Percentiles rank a stretch among this genome's conserved stretches.
These are phyloP conservation scores for Halcyon leucocephala DNA, from an alignment of 2,797 vertebrate species.

Conservation along the genomic window DNA sequence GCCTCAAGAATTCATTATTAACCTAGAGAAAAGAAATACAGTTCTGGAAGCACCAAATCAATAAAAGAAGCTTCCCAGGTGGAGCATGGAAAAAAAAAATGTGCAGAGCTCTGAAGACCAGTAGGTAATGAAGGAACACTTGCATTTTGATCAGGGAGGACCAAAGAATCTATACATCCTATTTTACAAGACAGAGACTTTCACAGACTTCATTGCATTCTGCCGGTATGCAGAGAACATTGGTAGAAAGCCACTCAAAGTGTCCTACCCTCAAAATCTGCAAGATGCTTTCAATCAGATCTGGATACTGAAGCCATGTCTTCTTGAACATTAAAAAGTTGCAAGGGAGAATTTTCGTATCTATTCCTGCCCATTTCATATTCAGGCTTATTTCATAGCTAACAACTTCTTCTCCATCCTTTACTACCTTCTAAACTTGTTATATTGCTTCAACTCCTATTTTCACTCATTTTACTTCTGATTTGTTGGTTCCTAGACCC, in stretches of 20 bases:
- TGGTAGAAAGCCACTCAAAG: neutral
- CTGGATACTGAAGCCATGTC: neutral
- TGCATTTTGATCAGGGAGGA: neutral
- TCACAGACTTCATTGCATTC: neutral
- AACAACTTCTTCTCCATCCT: neutral
- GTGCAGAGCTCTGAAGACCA: neutral
- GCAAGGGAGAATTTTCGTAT: neutral
- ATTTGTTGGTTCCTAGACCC: neutral
- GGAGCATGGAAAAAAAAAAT: neutral
- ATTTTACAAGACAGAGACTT: neutral
- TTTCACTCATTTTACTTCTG: neutral
- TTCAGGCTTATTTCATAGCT: neutral
- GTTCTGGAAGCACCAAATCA: neutral
- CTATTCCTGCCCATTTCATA: neutral
- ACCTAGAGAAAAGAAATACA: neutral
- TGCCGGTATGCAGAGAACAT: neutral
- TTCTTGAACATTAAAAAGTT: neutral
- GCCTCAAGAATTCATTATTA: neutral
- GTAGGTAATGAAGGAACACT: neutral
- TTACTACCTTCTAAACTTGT: neutral
- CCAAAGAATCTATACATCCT: neutral
- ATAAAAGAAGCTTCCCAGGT: neutral
- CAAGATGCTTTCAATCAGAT: neutral
- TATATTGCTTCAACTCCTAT: neutral
- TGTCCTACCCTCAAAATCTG: neutral